Conservation (phyloP, 2,113 vertebrate genomes). For the Odontesthes bonariensis region DNA sequence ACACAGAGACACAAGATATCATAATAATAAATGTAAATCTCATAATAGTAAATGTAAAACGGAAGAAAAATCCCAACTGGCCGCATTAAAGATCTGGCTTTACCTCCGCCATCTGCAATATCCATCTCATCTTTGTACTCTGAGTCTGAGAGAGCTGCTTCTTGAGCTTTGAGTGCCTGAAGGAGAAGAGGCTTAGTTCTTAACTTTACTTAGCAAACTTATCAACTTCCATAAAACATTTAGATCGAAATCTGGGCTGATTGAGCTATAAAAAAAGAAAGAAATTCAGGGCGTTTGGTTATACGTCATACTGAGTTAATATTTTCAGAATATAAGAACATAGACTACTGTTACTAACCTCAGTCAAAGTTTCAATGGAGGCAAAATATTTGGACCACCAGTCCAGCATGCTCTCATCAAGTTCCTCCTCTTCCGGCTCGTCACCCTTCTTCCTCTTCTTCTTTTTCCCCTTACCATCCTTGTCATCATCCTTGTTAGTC, state of each 20-base stretch:
- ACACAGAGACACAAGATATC: neutral
- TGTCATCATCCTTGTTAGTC: conserved; percentile 80
- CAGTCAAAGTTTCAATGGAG: conserved; percentile 95
- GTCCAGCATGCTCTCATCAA: conserved; percentile 95
- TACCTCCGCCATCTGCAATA: conserved; percentile 74
- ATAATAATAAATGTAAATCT: neutral
- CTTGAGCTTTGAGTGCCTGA: conserved; percentile 85
- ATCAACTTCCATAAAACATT: too few species aligned
- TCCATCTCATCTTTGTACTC: conserved; percentile 95
- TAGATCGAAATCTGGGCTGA: too few species aligned
- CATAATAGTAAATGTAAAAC: neutral
- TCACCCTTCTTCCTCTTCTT: conserved; percentile 87
- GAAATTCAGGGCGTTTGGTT: neutral
- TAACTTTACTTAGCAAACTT: neutral
- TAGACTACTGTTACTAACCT: conserved; percentile 78
- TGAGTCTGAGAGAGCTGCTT: conserved; percentile 86
- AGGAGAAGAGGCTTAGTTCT: neutral
- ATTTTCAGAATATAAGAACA: too few species aligned
- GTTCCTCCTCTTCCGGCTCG: conserved; percentile 91
- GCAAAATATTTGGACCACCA: conserved; percentile 99
- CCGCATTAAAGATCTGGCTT: conserved; percentile 1
- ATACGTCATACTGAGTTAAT: neutral
- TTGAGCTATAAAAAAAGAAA: neutral
- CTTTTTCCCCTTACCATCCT: conserved; percentile 87
- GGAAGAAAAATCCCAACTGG: neutral